Conservation (phyloP, 2,113 vertebrate species). For the Megaceryle maxima region DNA sequence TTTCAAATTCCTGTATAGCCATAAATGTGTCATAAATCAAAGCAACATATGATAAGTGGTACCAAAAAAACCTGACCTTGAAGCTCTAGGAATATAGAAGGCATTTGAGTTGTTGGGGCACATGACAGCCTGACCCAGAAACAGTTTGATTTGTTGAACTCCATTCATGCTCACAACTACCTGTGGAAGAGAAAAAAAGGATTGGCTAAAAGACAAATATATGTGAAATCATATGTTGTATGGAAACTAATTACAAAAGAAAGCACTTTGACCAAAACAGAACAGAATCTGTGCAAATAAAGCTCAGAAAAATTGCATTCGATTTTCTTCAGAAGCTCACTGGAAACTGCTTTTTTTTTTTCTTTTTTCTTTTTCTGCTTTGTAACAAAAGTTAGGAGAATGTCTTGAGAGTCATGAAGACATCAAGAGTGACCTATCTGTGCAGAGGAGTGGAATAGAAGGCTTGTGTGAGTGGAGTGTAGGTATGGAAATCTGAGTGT, state of each 20-base stretch:
- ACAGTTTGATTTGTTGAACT: not conserved
- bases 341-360: not conserved
- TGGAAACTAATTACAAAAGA: not conserved
- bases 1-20: not conserved
- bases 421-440: too few relatives aligned
- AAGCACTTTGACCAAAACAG: not conserved
- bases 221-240: not conserved
- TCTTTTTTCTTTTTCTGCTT: not conserved
- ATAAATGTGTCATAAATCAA: not conserved
- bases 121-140: not conserved
- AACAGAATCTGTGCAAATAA: not conserved
- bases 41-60: rapidly evolving
- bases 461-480: not conserved
- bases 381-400: not conserved
- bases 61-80: not conserved
- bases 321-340: not conserved
- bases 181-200: not conserved
- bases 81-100: not conserved
- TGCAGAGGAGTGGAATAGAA: not conserved
- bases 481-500: not conserved
- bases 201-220: rapidly evolving
- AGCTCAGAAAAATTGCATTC: not conserved
- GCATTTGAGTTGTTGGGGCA: not conserved
- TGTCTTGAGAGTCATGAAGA: not conserved
- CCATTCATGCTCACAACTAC: not conserved